phyloP scores from a whole-genome alignment of 2,888 invertebrate species.

The Aspidiotus destructor region DNA sequence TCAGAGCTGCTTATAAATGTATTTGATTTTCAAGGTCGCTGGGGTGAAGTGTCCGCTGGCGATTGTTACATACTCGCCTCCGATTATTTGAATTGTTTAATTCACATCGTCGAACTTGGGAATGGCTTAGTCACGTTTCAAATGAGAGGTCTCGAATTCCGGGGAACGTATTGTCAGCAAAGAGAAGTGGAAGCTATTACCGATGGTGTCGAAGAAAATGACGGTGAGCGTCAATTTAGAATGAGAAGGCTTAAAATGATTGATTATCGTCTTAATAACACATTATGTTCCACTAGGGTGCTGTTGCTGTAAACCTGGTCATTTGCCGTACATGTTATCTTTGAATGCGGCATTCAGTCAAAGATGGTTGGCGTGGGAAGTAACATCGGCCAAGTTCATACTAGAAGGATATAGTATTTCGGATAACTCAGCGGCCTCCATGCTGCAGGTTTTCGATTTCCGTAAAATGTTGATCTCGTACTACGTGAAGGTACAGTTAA shows the following conservation, averaged over 20 bases:
- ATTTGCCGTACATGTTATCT: constrained; percentile 77
- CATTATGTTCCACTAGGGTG: constrained; percentile 49
- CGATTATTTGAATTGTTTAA: constrained; percentile 94
- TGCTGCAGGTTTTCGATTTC: constrained; percentile 96
- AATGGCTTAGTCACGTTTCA: constrained; percentile 98
- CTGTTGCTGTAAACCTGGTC: constrained; percentile 85
- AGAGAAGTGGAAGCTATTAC: constrained; percentile 96
- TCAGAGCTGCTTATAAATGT: neutral
- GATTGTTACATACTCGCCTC: constrained; percentile 97
- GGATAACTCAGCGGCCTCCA: constrained; percentile 92
- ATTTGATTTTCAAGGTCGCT: constrained; percentile 51
- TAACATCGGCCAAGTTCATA: constrained; percentile 90
- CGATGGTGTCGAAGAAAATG: constrained; percentile 92
- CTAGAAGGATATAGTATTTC: constrained; percentile 97
- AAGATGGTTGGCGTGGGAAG: constrained; percentile 97
- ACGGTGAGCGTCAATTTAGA: constrained; percentile 49
- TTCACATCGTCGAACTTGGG: constrained; percentile 94
- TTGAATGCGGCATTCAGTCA: constrained; percentile 96
- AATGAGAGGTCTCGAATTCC: constrained; percentile 90
- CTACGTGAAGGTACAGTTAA: constrained; percentile 73
- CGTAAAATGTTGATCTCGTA: constrained; percentile 93
- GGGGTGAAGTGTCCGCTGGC: constrained; percentile 93
- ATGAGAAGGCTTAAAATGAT: neutral
- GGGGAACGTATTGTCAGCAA: constrained; percentile 98
- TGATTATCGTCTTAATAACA: neutral